phyloP scores from a whole-genome alignment of 2,888 invertebrate genomes.

The Idaea aversata region DNA sequence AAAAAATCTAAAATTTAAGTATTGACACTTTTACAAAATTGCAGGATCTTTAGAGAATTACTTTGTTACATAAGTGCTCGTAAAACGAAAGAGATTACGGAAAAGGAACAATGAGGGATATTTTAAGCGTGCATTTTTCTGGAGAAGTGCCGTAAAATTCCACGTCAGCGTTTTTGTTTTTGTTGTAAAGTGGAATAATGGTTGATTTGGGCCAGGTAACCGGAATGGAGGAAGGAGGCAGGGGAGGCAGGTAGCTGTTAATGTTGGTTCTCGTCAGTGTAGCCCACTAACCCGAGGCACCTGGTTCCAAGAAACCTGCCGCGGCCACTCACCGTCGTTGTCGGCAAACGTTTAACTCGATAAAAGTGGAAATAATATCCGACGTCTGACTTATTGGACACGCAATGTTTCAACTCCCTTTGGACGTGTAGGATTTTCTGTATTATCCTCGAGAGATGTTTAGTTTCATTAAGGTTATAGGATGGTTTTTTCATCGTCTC shows the following conservation, averaged over 20 bases:
- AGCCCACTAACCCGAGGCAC: conserved; percentile 44
- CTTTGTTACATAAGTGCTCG: conserved; percentile 11
- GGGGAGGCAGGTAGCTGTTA: conserved; percentile 46
- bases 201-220: conserved; percentile 34
- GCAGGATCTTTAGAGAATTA: conserved; percentile 9
- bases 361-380: conserved; percentile 37
- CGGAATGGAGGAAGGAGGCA: conserved; percentile 41
- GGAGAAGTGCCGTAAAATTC: conserved; percentile 38
- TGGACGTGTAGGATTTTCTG: neutral
- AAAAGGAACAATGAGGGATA: conserved; percentile 34
- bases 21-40: conserved; percentile 17
- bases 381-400: conserved; percentile 33
- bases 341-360: conserved; percentile 30
- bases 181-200: conserved; percentile 36
- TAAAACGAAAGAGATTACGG: conserved; percentile 11
- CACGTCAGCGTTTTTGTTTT: conserved; percentile 38
- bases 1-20: conserved; percentile 16
- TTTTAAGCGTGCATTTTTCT: conserved; percentile 33
- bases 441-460: neutral
- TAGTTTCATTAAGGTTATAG: neutral
- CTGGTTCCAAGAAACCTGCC: conserved; percentile 49
- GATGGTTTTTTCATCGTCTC: neutral
- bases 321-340: conserved; percentile 25
- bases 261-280: conserved; percentile 37
- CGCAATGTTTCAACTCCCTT: conserved; percentile 27